Percentiles rank a stretch among this genome's conserved stretches.
Conservation (phyloP, 1,140 invertebrate species). For the Antheraea pernyi region DNA sequence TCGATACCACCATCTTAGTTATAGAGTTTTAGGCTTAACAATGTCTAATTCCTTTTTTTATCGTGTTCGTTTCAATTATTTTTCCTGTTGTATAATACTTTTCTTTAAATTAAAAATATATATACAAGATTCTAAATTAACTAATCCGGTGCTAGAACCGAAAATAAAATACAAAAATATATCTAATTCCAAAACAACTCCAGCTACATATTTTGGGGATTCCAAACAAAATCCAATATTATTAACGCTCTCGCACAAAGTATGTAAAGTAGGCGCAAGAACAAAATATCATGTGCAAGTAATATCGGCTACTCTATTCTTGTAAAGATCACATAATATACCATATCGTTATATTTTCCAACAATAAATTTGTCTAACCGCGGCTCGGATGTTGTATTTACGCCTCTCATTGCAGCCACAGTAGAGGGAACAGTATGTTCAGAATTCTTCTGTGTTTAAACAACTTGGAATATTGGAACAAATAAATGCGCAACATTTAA, state of each 20-base stretch:
- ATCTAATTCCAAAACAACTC: neutral
- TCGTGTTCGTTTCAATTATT: no score
- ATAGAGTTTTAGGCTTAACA: no score
- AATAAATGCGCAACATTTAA: no score
- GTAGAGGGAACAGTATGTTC: neutral
- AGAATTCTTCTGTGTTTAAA: no score
- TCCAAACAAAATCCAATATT: neutral
- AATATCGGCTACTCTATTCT: neutral
- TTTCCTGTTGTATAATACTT: no score
- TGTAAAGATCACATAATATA: neutral
- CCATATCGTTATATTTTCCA: conserved; percentile 3
- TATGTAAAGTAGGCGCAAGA: neutral
- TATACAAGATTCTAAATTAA: neutral
- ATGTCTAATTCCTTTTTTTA: no score
- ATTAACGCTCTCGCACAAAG: neutral
- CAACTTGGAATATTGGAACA: no score
- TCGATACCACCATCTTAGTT: no score
- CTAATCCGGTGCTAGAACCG: neutral
- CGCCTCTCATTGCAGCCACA: neutral
- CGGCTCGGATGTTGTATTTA: neutral
- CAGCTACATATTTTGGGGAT: neutral
- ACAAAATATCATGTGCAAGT: conserved; percentile 1
- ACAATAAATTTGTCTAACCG: conserved; percentile 3
- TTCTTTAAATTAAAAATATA: no score
- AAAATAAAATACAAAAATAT: neutral